A percentile compares a stretch with the other conserved stretches of the same genome.
These are phyloP conservation scores for Nannoperca obscura DNA, from an alignment of 2,797 vertebrate genomes.

Conservation along the genomic window DNA sequence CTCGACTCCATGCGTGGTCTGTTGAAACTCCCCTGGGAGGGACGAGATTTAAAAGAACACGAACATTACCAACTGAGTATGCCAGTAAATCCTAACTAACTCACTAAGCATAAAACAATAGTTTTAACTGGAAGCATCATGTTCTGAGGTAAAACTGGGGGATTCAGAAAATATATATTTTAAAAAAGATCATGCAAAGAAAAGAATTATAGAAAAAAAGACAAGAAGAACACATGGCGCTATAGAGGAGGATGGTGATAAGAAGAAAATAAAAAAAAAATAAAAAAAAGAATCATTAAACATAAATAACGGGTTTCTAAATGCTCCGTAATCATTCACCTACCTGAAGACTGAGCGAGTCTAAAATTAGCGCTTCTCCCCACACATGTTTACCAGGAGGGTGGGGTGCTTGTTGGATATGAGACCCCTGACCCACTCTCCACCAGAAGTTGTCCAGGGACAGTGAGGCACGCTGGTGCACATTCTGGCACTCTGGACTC, in stretches of 20 bases:
- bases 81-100: neutral
- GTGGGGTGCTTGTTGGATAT: slow-evolving; percentile 96
- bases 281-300: neutral
- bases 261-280: neutral
- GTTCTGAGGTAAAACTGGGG: neutral
- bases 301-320: neutral
- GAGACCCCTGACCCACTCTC: slow-evolving; percentile 97
- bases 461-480: slow-evolving; percentile 90
- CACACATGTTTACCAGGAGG: slow-evolving; percentile 96
- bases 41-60: neutral
- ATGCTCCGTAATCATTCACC: neutral
- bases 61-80: neutral
- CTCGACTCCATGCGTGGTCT: slow-evolving; percentile 83
- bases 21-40: slow-evolving; percentile 91
- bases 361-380: slow-evolving; percentile 95
- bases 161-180: neutral
- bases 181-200: neutral
- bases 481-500: slow-evolving; percentile 85
- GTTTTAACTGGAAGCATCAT: neutral
- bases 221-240: neutral
- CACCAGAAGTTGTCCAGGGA: slow-evolving; percentile 96
- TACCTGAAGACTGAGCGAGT: slow-evolving; percentile 93
- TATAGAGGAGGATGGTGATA: neutral
- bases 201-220: neutral
- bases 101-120: neutral